Evolutionary conservation across 2,797 vertebrate genomes (phyloP), one percentile per base, ranked within the genome.

Genomic region (Atherinosoma microstoma): DNA sequence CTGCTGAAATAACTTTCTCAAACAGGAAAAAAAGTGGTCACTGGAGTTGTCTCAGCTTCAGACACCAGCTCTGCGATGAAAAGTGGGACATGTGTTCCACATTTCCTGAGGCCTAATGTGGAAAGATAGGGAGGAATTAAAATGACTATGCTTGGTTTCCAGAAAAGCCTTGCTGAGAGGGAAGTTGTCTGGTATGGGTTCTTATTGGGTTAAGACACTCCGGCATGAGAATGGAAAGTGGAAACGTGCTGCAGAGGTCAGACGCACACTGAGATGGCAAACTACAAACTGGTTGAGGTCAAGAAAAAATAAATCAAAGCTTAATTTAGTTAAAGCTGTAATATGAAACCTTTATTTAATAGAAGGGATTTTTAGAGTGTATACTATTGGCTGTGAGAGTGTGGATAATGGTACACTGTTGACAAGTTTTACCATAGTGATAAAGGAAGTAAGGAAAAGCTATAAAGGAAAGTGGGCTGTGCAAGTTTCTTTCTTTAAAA

Each of bases 101-200:
- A 87, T 84, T 88, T 85, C 79, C 86, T 71, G 80, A 77, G 73
- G 72, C 58, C 35, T 80, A 78, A 81, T 75, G 82, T 85, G 75
- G 76, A 91, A 86, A 83, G 84, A 89, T 86, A 84, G 84, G 79
- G 67, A 67, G 66, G 76, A 66, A 74, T 64, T 65, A 36, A 76
- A 72, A 76, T 80, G 16, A 80, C 74, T 72, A 29, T 36, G 59
- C 67, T 54, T 42, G n/a, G 63, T 71, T 87, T 91, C 73, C 67
- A 82, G 79, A 80, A 83, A 77, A 58, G 35, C 57, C 58, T 58
- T 24, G 54, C 58, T 69, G 58, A 70, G 38, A 79, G 49, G 38
- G 47, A 76, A 57, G 67, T 22, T 62, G 45, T 65, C 59, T 18
- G 29, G 49, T 61, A 56, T 64, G 53, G 35, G 60, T 64, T 75